Evolutionary conservation across 2,797 vertebrate genomes (phyloP), one percentile per base, ranked within the genome.

Genomic region (Oreochromis grahami): DNA sequence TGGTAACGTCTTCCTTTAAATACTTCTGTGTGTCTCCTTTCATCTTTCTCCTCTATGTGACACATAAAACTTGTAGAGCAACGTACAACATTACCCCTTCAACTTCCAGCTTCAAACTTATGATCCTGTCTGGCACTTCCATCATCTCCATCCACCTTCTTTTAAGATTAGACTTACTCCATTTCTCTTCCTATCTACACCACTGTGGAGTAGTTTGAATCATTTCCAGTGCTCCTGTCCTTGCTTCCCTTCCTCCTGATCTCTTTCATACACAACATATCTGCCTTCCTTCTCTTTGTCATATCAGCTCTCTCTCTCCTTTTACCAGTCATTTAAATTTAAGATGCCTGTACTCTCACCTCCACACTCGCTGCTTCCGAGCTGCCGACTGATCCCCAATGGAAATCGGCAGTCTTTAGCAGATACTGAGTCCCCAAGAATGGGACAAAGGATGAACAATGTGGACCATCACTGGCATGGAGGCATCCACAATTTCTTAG

Each of bases 291-390:
- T 34, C 56, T 58, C 29, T 19, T 19, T 34, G 8, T 58, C 56
- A 34, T 1, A 32, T 32, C 26, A 17, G 5, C 55, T 29, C 29
- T 7, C 55, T 58, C 26, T 58, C 26, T 10, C 26, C 55, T 32
- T 58, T 58, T 10, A 32, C 55, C 14, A 10, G 14, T 17, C 55
- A 58, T 56, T 56, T 56, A 3, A 56, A 29, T 58, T 58, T 58
- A 58, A 9, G 15, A 32, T 32, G 26, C 5, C 55, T 0, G 3
- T 10, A 3, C 0, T 10, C 15, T 58, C 55, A 58, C 29, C 5
- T 32, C 8, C 55, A 58, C 15, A 19, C 6, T 58, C 2, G 3
- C 8, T 56, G 14, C 55, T 56, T 29, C 55, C 29, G 55, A 56
- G 26, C 5, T 32, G 19, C 58, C 11, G 1, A 65, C 4, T 38